A percentile compares a stretch with the other conserved stretches of the same genome.
phyloP scores from a whole-genome alignment of 2,797 vertebrate genomes.

The Taeniopygia guttata region DNA sequence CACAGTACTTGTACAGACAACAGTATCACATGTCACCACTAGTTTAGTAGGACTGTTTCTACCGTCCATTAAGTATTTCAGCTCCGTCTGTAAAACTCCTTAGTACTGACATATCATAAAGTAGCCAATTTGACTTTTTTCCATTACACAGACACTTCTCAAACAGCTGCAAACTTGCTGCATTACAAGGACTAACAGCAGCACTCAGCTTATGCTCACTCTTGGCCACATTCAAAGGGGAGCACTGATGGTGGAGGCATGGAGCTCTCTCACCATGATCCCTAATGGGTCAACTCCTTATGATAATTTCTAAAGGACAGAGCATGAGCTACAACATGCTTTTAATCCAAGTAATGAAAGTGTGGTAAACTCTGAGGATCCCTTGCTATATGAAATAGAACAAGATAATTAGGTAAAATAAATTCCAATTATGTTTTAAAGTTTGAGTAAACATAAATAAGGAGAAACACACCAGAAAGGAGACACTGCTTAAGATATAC shows the following conservation, averaged over 20 bases:
- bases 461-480: conserved; percentile 27
- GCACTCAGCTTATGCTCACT: neutral
- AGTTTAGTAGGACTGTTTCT: neutral
- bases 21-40: neutral
- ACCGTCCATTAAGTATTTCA: neutral
- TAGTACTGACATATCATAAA: neutral
- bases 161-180: neutral
- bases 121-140: neutral
- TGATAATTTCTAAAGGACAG: neutral
- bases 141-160: neutral
- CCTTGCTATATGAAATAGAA: conserved; percentile 14
- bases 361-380: conserved; percentile 48
- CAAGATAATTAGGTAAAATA: conserved; percentile 32
- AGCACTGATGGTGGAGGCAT: neutral
- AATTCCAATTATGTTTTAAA: neutral
- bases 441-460: conserved; percentile 42
- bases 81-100: neutral
- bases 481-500: neutral
- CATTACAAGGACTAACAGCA: neutral
- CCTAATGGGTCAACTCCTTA: neutral
- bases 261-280: neutral
- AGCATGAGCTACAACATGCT: neutral
- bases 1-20: neutral
- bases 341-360: conserved; percentile 21
- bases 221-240: neutral